These are phyloP conservation scores for Fragum whitleyi DNA, from an alignment of 2,888 invertebrate genomes.

Conservation along the genomic window DNA sequence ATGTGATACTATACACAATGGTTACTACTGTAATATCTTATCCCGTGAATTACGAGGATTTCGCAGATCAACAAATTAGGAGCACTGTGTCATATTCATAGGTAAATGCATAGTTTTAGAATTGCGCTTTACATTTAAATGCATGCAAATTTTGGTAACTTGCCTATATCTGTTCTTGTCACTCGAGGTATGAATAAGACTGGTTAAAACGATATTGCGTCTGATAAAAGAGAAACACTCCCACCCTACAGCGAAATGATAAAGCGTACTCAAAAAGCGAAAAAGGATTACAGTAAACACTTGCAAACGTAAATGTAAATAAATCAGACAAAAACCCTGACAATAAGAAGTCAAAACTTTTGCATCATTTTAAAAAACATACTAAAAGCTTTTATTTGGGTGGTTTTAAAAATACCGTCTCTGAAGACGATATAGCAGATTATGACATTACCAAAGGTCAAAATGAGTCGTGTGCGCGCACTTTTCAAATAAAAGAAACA, in stretches of 20 bases:
- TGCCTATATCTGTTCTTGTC: slow-evolving; percentile 5
- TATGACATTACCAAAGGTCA: background rate
- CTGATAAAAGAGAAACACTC: background rate
- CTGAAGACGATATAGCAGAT: background rate
- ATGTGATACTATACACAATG: too few species aligned
- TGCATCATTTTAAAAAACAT: background rate
- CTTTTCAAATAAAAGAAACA: background rate
- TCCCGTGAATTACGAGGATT: too few species aligned
- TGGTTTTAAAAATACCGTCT: background rate
- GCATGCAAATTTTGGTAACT: background rate
- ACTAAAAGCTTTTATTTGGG: background rate
- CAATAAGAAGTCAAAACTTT: background rate
- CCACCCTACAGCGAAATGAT: background rate
- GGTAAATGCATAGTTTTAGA: too few species aligned
- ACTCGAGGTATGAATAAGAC: background rate
- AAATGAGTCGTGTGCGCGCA: background rate
- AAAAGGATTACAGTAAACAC: too few species aligned
- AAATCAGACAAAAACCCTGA: too few species aligned
- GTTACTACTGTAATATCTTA: too few species aligned
- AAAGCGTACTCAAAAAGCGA: background rate
- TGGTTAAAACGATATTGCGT: background rate
- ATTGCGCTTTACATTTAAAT: too few species aligned
- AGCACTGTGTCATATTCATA: too few species aligned
- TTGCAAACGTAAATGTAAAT: too few species aligned
- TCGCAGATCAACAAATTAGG: too few species aligned